Evolutionary conservation across 2,888 invertebrate genomes (phyloP).

Genomic region (Diaphora mendica): DNA sequence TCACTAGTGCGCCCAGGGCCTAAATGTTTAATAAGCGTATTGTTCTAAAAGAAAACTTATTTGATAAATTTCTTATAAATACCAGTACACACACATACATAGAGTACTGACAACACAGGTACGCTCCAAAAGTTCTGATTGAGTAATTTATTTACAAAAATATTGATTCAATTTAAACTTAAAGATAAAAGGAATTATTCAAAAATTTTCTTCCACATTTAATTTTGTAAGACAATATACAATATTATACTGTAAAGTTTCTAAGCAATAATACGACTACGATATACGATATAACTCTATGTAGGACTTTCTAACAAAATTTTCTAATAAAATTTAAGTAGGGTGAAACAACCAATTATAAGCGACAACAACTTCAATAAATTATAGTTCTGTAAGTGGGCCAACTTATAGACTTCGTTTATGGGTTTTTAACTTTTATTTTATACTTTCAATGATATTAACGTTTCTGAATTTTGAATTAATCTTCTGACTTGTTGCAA

Average conservation of each 20-base stretch:
- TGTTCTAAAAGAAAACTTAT: too few species aligned
- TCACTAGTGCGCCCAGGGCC: too few species aligned
- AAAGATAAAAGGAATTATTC: not conserved
- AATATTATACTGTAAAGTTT: not conserved
- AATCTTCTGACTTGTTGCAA: not conserved
- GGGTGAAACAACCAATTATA: slow-evolving; percentile 21
- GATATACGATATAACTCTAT: too few species aligned
- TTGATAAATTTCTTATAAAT: not conserved
- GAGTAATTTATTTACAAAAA: not conserved
- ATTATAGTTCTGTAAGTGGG: slow-evolving; percentile 21
- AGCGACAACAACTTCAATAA: slow-evolving; percentile 19
- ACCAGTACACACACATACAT: not conserved
- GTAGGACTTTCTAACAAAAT: slow-evolving; percentile 4
- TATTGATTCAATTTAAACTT: not conserved
- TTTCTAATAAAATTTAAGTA: slow-evolving; percentile 20
- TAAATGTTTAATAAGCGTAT: too few species aligned
- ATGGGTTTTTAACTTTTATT: slow-evolving; percentile 3
- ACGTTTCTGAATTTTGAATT: not conserved
- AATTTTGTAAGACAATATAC: not conserved
- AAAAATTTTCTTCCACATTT: not conserved
- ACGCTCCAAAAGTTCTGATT: not conserved
- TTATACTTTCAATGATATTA: not conserved
- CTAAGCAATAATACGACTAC: not conserved
- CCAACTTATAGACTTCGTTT: slow-evolving; percentile 15
- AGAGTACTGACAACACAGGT: not conserved